Conservation (phyloP, 1,140 invertebrate species). For the Triops cancriformis region DNA sequence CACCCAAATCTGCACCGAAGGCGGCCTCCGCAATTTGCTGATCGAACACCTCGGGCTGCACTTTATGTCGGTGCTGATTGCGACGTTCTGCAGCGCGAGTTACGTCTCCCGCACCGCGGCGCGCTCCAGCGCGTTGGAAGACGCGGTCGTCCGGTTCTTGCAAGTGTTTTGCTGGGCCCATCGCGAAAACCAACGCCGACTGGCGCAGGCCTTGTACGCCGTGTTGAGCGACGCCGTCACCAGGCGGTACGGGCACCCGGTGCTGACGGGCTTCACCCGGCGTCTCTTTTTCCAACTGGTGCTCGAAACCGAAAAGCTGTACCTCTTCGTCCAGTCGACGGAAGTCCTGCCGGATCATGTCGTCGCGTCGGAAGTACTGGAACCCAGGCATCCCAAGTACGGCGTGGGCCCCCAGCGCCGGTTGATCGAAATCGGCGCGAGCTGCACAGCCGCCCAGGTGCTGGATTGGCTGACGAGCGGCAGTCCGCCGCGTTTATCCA, state of each 20-base stretch:
- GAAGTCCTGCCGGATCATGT: neutral
- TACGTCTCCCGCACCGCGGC: neutral
- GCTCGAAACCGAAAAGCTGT: constrained; percentile 72
- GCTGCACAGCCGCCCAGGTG: constrained; percentile 32
- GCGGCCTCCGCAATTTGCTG: neutral
- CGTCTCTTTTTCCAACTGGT: constrained; percentile 74
- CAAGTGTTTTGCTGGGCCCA: constrained; percentile 69
- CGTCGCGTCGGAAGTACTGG: neutral
- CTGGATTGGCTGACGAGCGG: neutral
- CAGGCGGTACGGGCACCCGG: neutral
- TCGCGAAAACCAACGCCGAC: constrained; percentile 67
- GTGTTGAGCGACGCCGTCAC: constrained; percentile 51
- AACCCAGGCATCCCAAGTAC: constrained; percentile 39
- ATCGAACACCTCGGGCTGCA: neutral
- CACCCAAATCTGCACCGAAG: neutral
- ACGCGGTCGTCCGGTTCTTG: constrained; percentile 41
- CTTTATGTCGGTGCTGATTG: neutral
- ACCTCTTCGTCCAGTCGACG: constrained; percentile 55
- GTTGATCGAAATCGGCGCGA: constrained; percentile 60
- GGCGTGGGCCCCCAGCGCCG: constrained; percentile 51
- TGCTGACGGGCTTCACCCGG: constrained; percentile 65
- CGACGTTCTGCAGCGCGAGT: neutral
- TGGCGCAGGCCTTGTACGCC: constrained; percentile 66
- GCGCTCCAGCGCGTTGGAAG: constrained; percentile 36
- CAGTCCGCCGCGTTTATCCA: neutral